Evolutionary conservation across 2,888 invertebrate species (phyloP).

Genomic region (Napeogenes sylphis): DNA sequence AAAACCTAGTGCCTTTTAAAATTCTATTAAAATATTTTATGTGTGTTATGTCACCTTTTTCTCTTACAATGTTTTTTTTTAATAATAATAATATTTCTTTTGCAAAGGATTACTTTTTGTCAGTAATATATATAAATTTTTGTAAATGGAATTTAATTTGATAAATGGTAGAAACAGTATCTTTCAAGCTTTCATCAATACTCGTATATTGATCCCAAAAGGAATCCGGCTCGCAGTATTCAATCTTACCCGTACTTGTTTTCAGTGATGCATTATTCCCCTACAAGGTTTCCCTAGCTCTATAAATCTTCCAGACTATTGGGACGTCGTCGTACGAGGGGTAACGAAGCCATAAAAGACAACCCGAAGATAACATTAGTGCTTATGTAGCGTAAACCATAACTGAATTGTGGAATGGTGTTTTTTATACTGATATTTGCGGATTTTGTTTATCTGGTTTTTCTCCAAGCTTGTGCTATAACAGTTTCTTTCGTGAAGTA

Average conservation of each 20-base stretch:
- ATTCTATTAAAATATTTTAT: no score
- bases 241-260: slow-evolving; percentile 12
- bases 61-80: no score
- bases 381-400: slow-evolving; percentile 51
- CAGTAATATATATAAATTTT: no score
- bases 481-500: no score
- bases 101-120: no score
- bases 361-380: slow-evolving; percentile 48
- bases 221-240: not conserved
- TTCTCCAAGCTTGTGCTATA: not conserved
- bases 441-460: slow-evolving; percentile 10
- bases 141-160: no score
- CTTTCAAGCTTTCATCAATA: not conserved
- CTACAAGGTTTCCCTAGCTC: slow-evolving; percentile 32
- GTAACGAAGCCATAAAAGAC: slow-evolving; percentile 50
- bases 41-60: no score
- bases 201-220: not conserved
- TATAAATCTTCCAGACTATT: slow-evolving; percentile 47
- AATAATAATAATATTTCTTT: no score
- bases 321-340: slow-evolving; percentile 42
- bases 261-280: slow-evolving; percentile 34
- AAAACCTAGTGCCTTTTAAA: no score
- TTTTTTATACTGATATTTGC: slow-evolving; percentile 12
- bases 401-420: slow-evolving; percentile 40
- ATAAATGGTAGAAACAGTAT: no score